A percentile compares a stretch with the other conserved stretches of the same genome.
These are phyloP conservation scores for Drosophila bocki DNA, from an alignment of 1,140 invertebrate species.

Conservation along the genomic window DNA sequence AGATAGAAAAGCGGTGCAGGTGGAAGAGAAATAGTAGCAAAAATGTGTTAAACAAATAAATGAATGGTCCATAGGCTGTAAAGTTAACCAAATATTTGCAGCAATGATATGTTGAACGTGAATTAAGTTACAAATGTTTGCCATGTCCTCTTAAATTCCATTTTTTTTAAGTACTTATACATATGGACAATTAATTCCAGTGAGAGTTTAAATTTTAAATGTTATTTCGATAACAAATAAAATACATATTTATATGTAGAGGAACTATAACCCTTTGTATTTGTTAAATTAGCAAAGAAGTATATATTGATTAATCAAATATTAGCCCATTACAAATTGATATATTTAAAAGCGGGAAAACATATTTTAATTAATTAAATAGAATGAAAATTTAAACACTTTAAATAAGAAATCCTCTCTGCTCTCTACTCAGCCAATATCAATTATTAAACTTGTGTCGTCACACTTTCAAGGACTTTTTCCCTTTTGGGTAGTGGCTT, in stretches of 20 bases:
- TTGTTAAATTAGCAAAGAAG: neutral
- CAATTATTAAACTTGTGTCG: neutral
- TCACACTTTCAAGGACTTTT: conserved; percentile 19
- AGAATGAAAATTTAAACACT: too few relatives aligned
- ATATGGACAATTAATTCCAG: neutral
- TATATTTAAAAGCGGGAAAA: neutral
- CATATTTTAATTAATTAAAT: neutral
- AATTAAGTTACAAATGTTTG: conserved; percentile 10
- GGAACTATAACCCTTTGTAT: neutral
- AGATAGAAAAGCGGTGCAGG: neutral
- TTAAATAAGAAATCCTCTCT: neutral
- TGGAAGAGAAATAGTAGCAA: conserved; percentile 12
- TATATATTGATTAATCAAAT: neutral
- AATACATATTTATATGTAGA: neutral
- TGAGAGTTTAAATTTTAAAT: neutral
- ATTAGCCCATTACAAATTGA: neutral
- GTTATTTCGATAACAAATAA: neutral
- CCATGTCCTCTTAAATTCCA: neutral
- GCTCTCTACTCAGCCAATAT: neutral
- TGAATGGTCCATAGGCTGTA: conserved; percentile 18
- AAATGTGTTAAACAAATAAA: conserved; percentile 59
- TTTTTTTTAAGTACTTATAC: neutral
- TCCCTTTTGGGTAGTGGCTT: neutral
- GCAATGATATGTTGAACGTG: neutral
- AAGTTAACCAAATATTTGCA: conserved; percentile 42